phyloP scores from a whole-genome alignment of 2,113 vertebrate species.

The Sphaerodactylus townsendi region DNA sequence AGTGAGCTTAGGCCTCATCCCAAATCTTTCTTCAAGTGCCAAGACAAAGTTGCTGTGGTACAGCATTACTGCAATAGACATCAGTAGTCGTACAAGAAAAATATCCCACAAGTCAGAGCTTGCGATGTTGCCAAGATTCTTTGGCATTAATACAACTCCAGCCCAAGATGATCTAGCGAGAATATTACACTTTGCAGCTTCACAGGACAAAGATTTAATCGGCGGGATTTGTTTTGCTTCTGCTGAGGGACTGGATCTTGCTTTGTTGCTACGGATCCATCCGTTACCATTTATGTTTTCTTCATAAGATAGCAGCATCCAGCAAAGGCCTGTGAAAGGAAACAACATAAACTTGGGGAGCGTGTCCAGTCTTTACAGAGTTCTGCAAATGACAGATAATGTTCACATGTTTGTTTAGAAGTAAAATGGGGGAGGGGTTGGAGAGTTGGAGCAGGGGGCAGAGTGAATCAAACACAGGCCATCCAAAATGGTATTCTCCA shows the following conservation, averaged over 20 bases:
- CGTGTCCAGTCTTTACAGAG: not conserved
- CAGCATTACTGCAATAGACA: constrained; percentile 89
- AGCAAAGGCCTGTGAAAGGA: constrained; percentile 82
- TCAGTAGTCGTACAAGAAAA: constrained; percentile 88
- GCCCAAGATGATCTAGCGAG: constrained; percentile 68
- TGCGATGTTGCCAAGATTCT: constrained; percentile 76
- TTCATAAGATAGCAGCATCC: constrained; percentile 85
- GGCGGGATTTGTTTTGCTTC: not conserved
- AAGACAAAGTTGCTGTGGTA: constrained; percentile 94
- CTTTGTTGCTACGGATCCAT: not conserved
- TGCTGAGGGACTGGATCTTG: not conserved
- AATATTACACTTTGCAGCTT: not conserved
- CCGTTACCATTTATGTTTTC: constrained; percentile 38
- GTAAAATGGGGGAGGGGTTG: not conserved
- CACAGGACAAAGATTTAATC: not conserved
- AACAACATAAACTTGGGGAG: not conserved
- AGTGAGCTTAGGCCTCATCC: constrained; percentile 81
- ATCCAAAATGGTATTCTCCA: not conserved
- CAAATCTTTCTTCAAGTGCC: constrained; percentile 93
- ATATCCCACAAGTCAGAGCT: constrained; percentile 90
- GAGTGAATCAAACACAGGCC: not conserved
- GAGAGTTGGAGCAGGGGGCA: not conserved
- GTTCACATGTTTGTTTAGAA: not conserved
- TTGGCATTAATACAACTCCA: constrained; percentile 74
- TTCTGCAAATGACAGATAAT: not conserved